A percentile compares a stretch with the other conserved stretches of the same genome.
These are phyloP conservation scores for Belonocnema kinseyi DNA, from an alignment of 1,140 invertebrate genomes.

Conservation along the genomic window DNA sequence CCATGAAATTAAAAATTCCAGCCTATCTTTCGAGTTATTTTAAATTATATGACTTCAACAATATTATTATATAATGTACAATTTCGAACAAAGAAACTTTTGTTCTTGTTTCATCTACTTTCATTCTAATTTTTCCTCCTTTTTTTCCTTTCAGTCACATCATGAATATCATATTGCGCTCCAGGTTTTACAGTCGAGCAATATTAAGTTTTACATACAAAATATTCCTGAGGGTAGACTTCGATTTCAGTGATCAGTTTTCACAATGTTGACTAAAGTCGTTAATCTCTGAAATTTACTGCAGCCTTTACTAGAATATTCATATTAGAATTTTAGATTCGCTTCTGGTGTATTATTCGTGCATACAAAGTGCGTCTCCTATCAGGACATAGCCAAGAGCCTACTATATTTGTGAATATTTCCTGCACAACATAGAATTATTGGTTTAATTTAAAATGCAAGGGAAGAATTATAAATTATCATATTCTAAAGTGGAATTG, in stretches of 20 bases:
- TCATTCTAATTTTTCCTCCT: too few species aligned
- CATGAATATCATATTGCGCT: not conserved
- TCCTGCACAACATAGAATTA: not conserved
- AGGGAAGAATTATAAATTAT: not conserved
- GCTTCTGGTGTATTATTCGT: constrained; percentile 1
- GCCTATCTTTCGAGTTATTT: too few species aligned
- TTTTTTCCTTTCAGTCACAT: not conserved
- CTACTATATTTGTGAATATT: constrained; percentile 2
- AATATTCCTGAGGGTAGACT: not conserved
- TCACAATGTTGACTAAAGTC: constrained; percentile 28
- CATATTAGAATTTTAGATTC: constrained; percentile 26
- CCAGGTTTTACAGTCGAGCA: not conserved
- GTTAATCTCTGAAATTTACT: constrained; percentile 38
- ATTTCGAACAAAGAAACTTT: too few species aligned
- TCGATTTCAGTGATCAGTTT: constrained; percentile 7
- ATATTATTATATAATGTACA: too few species aligned
- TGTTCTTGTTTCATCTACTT: too few species aligned
- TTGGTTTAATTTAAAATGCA: constrained; percentile 20
- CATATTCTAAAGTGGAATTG: not conserved
- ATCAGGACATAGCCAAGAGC: not conserved
- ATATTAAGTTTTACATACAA: not conserved
- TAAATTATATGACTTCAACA: too few species aligned
- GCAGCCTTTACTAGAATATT: constrained; percentile 32
- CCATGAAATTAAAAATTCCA: too few species aligned
- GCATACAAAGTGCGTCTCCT: constrained; percentile 18